Conservation (phyloP, 2,113 vertebrate genomes). For the Suncus etruscus region DNA sequence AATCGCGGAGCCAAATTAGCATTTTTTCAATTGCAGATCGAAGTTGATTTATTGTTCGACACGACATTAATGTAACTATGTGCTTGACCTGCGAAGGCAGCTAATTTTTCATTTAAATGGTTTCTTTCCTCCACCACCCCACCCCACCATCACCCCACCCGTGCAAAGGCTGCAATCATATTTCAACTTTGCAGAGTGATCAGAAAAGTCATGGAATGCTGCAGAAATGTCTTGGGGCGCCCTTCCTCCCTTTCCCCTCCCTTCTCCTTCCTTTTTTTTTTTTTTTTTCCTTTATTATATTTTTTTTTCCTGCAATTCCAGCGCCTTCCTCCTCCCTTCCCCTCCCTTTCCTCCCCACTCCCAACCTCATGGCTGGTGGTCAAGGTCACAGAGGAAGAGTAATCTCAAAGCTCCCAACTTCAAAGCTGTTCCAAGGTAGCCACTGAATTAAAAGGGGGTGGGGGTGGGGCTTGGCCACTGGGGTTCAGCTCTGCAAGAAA, state of each 20-base stretch:
- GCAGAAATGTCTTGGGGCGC: conserved; percentile 84
- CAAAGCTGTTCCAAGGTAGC: conserved; percentile 80
- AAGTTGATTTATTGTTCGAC: conserved; percentile 91
- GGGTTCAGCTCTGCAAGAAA: conserved; percentile 68
- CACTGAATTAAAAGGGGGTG: conserved; percentile 77
- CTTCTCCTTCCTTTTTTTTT: conserved; percentile 48
- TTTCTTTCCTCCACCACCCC: conserved; percentile 78
- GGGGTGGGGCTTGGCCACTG: conserved; percentile 74
- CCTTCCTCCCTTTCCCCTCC: conserved; percentile 41
- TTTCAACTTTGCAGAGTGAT: conserved; percentile 87
- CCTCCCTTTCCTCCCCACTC: conserved; percentile 62
- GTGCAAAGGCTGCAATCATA: conserved; percentile 88
- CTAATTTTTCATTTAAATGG: conserved; percentile 90
- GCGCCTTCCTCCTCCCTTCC: conserved; percentile 49
- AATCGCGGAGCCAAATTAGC: conserved; percentile 88
- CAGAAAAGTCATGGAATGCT: conserved; percentile 86
- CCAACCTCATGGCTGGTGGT: conserved; percentile 83
- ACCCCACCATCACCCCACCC: conserved; percentile 48
- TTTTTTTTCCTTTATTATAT: conserved; percentile 49
- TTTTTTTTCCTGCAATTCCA: conserved; percentile 57
- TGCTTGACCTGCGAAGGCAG: conserved; percentile 88
- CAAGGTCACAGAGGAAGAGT: conserved; percentile 85
- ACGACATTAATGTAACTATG: conserved; percentile 90
- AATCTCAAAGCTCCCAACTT: conserved; percentile 84
- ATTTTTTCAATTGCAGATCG: conserved; percentile 91